A percentile compares a stretch with the other conserved stretches of the same genome.
These are phyloP conservation scores for Oreochromis aureus DNA, from an alignment of 2,113 vertebrate genomes.

Conservation along the genomic window DNA sequence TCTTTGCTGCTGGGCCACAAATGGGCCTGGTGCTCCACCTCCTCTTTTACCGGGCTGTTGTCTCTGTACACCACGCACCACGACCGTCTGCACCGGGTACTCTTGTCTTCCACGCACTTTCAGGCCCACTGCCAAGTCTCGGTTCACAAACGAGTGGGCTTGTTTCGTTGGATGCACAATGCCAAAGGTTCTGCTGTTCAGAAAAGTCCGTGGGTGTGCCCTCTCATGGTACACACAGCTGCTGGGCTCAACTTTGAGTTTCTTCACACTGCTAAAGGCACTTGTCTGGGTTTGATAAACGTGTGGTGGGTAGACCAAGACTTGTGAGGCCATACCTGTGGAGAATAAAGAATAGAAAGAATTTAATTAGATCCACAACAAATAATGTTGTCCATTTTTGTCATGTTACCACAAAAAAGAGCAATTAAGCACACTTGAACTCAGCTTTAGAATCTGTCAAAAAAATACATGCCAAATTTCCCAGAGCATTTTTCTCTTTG, in stretches of 20 bases:
- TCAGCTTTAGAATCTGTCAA: background rate
- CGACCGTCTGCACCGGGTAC: slow-evolving; percentile 84
- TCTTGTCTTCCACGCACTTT: slow-evolving; percentile 73
- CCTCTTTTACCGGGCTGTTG: slow-evolving; percentile 62
- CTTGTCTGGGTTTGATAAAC: slow-evolving; percentile 99
- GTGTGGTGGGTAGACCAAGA: slow-evolving; percentile 99
- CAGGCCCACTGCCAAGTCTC: slow-evolving; percentile 68
- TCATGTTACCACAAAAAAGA: background rate
- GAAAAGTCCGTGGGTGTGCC: slow-evolving; percentile 85
- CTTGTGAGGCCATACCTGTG: slow-evolving; percentile 99
- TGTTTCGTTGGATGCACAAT: slow-evolving; percentile 82
- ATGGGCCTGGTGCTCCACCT: slow-evolving; percentile 23
- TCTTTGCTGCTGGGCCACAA: slow-evolving; percentile 41
- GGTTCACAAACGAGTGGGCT: slow-evolving; percentile 83
- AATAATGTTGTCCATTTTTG: background rate
- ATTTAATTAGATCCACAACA: background rate
- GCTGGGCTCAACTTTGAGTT: slow-evolving; percentile 98
- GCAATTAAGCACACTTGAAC: background rate
- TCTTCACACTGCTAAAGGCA: slow-evolving; percentile 99
- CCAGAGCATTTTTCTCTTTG: background rate
- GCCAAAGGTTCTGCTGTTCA: slow-evolving; percentile 92
- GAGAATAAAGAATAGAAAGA: background rate
- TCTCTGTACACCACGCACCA: slow-evolving; percentile 86
- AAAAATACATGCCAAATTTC: background rate
- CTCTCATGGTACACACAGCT: slow-evolving; percentile 95